These are phyloP conservation scores for Dinocampus coccinellae DNA, from an alignment of 2,888 invertebrate genomes.

Conservation along the genomic window DNA sequence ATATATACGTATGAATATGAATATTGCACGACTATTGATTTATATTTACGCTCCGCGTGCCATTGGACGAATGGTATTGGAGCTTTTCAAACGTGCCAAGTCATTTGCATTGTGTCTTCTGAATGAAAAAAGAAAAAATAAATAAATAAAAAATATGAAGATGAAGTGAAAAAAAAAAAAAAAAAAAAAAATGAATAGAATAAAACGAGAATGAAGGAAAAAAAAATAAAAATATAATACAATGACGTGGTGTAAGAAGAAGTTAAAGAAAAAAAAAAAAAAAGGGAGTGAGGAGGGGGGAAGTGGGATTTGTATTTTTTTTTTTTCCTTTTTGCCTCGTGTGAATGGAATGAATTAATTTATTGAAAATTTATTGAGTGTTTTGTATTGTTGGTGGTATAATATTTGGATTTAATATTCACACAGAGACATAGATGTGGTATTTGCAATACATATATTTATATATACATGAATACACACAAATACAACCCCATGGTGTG, in stretches of 20 bases:
- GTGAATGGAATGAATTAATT: slow-evolving; percentile 12
- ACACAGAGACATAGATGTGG: not conserved
- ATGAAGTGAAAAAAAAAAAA: not conserved
- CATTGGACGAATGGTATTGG: slow-evolving; percentile 7
- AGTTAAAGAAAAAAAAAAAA: too few relatives aligned
- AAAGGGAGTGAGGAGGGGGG: too few relatives aligned
- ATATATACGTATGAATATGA: slow-evolving; percentile 36
- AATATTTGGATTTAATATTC: not conserved
- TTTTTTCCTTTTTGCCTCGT: not conserved
- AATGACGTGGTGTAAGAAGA: too few relatives aligned
- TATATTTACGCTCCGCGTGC: slow-evolving; percentile 58
- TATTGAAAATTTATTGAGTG: slow-evolving; percentile 16
- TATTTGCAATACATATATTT: too few relatives aligned
- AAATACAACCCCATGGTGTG: slow-evolving; percentile 7
- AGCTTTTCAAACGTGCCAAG: not conserved
- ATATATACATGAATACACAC: not conserved
- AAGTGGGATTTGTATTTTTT: too few relatives aligned
- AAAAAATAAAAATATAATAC: too few relatives aligned
- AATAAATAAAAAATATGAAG: not conserved
- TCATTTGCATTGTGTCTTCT: not conserved
- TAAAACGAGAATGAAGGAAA: not conserved
- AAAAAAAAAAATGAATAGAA: not conserved
- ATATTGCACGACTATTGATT: slow-evolving; percentile 61
- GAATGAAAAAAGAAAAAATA: not conserved
- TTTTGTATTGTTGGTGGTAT: slow-evolving; percentile 8